Evolutionary conservation across 2,797 vertebrate genomes (phyloP), one percentile per base, ranked within the genome.

Genomic region (Acanthornis magna): DNA sequence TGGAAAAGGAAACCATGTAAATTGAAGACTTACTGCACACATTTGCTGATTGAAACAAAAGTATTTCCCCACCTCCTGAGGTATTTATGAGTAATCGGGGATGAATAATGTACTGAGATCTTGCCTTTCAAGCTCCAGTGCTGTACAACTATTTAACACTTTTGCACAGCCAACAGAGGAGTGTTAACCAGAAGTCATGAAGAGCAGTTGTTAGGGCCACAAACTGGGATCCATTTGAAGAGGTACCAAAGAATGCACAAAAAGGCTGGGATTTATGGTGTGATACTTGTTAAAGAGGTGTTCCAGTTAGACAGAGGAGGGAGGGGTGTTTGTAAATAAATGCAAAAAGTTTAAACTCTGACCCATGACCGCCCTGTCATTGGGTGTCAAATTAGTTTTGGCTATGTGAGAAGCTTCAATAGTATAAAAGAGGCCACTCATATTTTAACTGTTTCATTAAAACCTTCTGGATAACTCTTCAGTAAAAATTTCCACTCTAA

Each of bases 241-340:
- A 89, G 13, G 65, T 88, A 84, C 75, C 65, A 87, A 89, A 97
- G 70, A 86, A 88, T 57, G 71, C 70, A 84, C 48, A 63, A 85
- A 81, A 91, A 66, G 6, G 5, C 45, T 91, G 34, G 32, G n/a
- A 11, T 50, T 76, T 81, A 45, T 53, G n/a, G 20, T 55, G 32
- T 81, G 70, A 63, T 79, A 25, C 13, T 63, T 72, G 51, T 3
- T 79, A 60, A 91, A 38, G 34, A 71, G 29, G 51, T 60, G 13
- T 57, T 66, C 38, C 48, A 84, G 32, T 16, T 66, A 65, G 32
- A 42, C 5, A 55, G 43, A 16, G n/a, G 62, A 50, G 22, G 40
- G 60, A 57, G 42, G 30, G n/a, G 6, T 77, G 20, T 78, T 95
- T 90, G 93, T 96, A 96, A 86, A 95, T 91, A 93, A 71, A 61